phyloP scores from a whole-genome alignment of 1,140 invertebrate species.

The Nasonia giraulti region DNA sequence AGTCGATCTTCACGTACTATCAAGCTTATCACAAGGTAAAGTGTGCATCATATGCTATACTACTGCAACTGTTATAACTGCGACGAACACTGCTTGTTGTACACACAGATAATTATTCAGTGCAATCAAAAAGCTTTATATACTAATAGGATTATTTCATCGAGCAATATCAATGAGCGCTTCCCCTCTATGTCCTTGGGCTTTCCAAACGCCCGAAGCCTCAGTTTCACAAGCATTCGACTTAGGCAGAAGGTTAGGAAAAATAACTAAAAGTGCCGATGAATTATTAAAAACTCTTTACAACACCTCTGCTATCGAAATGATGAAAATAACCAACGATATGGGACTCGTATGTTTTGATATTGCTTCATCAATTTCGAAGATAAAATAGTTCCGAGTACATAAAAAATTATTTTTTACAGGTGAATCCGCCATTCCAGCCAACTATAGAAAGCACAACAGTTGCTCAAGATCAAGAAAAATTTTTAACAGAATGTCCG shows the following conservation, averaged over 20 bases:
- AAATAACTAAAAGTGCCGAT: not conserved
- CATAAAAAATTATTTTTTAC: constrained; percentile 61
- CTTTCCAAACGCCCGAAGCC: constrained; percentile 74
- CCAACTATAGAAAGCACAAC: constrained; percentile 66
- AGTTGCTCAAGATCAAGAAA: constrained; percentile 62
- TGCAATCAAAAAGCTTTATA: not conserved
- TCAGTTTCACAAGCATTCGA: constrained; percentile 71
- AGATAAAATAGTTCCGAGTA: not conserved
- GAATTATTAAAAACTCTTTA: constrained; percentile 49
- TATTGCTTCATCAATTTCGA: not conserved
- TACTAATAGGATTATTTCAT: constrained; percentile 71
- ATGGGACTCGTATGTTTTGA: constrained; percentile 8
- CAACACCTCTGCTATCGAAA: constrained; percentile 17
- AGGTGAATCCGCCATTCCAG: constrained; percentile 73
- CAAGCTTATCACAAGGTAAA: constrained; percentile 69
- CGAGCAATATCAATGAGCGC: constrained; percentile 78
- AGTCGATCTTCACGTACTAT: constrained; percentile 73
- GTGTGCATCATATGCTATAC: no score
- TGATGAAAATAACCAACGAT: constrained; percentile 21
- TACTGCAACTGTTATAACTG: no score
- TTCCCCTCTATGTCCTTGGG: constrained; percentile 80
- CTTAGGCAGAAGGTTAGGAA: constrained; percentile 69
- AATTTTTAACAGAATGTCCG: constrained; percentile 77
- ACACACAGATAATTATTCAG: not conserved
- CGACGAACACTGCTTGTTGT: no score